Evolutionary conservation across 2,797 vertebrate genomes (phyloP), one percentile per base, ranked within the genome.

Genomic region (Anas bernieri): DNA sequence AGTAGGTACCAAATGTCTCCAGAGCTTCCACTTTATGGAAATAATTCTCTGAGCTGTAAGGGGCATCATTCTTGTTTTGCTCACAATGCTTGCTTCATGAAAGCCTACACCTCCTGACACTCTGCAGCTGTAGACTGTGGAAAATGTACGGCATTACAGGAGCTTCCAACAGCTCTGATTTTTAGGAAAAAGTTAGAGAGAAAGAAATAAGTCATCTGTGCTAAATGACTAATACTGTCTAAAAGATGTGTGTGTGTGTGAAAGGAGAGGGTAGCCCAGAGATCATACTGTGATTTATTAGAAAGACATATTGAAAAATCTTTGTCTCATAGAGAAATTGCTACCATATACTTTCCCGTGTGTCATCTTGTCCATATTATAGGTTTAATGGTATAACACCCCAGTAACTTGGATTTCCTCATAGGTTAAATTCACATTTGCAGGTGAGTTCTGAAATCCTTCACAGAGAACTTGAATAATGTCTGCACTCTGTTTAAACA

Each of bases 181-280:
- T 72, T 93, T 68, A 69, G 50, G 41, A 68, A 90, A 80, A 83
- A 22, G 16, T 58, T 76, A 33, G 61, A 76, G 54, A 54, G 54
- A 74, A 74, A 64, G 1, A 77, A 91, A 68, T 43, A 1, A 86
- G 35, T 31, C 18, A 55, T 50, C 31, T 7, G 52, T 72, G 21
- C 50, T 86, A 46, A 78, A 93, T 48, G 26, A 64, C 4, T 58
- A 77, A 50, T 16, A 10, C 13, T 70, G 52, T 54, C 31, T 58
- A 54, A 69, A 82, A 81, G 17, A 26, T 55, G 12, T 63, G 1
- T 33, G 12, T 21, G 37, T 33, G 3, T 56, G 30, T 52, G 12
- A 26, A 21, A 61, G 15, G 8, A 76, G 20, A 45, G 25, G 1
- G 37, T 7, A 83, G 0, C 2, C 17, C 39, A 58, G 35, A 63